phyloP scores from a whole-genome alignment of 1,140 invertebrate species.

The Neodiprion virginianus region DNA sequence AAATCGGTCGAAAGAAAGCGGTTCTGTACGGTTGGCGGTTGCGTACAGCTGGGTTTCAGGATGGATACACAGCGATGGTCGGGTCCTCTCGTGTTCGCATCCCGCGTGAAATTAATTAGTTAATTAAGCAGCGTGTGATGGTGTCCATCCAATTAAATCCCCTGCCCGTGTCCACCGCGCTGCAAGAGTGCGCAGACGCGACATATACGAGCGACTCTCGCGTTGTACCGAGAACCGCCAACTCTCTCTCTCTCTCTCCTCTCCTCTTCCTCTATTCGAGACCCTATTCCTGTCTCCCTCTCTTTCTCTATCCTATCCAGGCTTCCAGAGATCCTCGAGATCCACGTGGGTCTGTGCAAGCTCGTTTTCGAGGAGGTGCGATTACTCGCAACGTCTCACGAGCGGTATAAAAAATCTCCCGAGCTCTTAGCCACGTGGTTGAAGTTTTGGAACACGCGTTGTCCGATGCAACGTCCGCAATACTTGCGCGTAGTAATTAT shows the following conservation, averaged over 20 bases:
- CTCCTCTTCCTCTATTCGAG: conserved; percentile 23
- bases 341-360: no score
- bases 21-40: not conserved
- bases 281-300: conserved; percentile 35
- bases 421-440: no score
- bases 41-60: not conserved
- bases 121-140: conserved; percentile 53
- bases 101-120: conserved; percentile 58
- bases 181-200: conserved; percentile 36
- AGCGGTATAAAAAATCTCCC: no score
- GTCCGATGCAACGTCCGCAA: no score
- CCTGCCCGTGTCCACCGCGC: conserved; percentile 26
- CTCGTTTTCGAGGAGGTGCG: no score
- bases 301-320: not conserved
- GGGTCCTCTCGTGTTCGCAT: conserved; percentile 38
- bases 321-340: not conserved
- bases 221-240: conserved; percentile 34
- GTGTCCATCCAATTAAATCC: conserved; percentile 59
- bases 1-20: no score
- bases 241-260: conserved; percentile 17
- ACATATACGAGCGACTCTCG: conserved; percentile 33
- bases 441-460: no score
- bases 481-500: no score
- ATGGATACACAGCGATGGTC: not conserved
- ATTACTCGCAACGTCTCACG: no score